A percentile compares a stretch with the other conserved stretches of the same genome.
These are phyloP conservation scores for Laupala kohalensis DNA, from an alignment of 1,140 invertebrate genomes.

Conservation along the genomic window DNA sequence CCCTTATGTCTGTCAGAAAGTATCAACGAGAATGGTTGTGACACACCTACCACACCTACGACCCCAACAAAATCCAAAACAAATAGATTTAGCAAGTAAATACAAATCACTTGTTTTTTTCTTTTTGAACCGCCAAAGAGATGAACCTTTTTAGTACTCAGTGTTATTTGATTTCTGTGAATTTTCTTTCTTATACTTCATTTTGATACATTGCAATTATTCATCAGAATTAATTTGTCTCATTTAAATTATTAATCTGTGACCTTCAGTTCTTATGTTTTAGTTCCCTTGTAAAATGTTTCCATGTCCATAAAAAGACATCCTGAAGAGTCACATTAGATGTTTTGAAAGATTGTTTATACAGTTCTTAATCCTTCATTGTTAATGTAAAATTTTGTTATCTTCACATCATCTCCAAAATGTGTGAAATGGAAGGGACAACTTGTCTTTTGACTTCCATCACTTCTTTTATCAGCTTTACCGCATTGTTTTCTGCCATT, in stretches of 20 bases:
- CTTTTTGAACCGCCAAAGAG: not conserved
- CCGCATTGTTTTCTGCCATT: not conserved
- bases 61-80: slow-evolving; percentile 1
- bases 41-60: not conserved
- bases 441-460: not conserved
- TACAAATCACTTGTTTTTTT: too few species aligned
- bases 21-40: slow-evolving; percentile 34
- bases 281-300: not conserved
- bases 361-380: not conserved
- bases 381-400: not conserved
- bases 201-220: not conserved
- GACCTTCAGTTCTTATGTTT: not conserved
- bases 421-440: not conserved
- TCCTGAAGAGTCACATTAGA: not conserved
- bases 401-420: not conserved
- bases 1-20: slow-evolving; percentile 43
- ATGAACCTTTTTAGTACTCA: not conserved
- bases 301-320: not conserved
- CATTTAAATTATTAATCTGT: not conserved
- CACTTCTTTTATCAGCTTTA: not conserved
- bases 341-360: not conserved
- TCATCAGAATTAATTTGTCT: not conserved
- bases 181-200: not conserved
- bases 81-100: slow-evolving; percentile 11
- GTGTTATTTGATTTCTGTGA: not conserved